Evolutionary conservation across 2,113 vertebrate genomes (phyloP).

Genomic region (Tringa solitaria): DNA sequence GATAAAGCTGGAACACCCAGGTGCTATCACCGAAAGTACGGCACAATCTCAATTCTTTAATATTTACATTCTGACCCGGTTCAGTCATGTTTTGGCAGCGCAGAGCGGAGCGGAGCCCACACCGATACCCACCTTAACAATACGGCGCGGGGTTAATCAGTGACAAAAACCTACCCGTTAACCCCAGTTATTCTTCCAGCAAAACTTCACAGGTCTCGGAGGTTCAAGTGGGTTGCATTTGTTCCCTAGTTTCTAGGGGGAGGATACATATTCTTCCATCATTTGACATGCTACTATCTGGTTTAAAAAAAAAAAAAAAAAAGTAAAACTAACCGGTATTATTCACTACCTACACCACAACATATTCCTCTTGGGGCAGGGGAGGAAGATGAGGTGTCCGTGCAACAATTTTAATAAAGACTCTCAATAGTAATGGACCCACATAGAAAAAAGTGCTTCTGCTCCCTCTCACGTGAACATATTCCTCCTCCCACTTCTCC

Average conservation of each 20-base stretch:
- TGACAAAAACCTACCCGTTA: not conserved
- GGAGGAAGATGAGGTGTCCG: not conserved
- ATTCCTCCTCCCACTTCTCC: not conserved
- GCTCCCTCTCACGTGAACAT: not conserved
- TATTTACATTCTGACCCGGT: not conserved
- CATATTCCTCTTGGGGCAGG: not conserved
- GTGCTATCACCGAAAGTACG: accelerated
- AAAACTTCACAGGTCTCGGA: not conserved
- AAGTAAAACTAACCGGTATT: not conserved
- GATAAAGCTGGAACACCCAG: not conserved
- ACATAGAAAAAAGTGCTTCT: accelerated
- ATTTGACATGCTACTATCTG: not conserved
- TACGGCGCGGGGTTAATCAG: not conserved
- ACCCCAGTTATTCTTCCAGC: not conserved
- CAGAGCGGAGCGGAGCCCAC: not conserved
- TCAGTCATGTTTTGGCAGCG: not conserved
- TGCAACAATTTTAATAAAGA: not conserved
- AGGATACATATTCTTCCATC: not conserved
- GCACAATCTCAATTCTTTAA: not conserved
- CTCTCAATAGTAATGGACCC: not conserved
- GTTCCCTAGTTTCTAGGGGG: not conserved
- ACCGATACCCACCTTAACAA: not conserved
- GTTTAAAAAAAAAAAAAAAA: not conserved
- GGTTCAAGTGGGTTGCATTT: not conserved
- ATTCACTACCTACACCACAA: not conserved